Percentiles rank a stretch among this genome's conserved stretches.
Evolutionary conservation across 2,888 invertebrate species (phyloP).

Genomic region (Brachyopa scutellaris): DNA sequence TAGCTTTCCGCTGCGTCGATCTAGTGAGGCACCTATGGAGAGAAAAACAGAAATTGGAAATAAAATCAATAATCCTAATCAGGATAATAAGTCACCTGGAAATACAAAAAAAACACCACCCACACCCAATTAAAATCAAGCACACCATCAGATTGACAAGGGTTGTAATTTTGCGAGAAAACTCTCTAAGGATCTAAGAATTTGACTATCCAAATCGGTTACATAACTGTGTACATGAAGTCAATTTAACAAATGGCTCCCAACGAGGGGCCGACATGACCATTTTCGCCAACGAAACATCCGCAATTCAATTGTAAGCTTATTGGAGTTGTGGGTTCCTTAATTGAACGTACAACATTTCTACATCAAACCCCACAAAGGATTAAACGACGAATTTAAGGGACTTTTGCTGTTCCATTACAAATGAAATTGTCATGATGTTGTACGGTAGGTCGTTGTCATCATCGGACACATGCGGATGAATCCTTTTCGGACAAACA

Average conservation of each 20-base stretch:
- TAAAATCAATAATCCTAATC: slow-evolving; percentile 44
- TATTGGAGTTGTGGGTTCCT: neutral
- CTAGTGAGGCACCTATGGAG: slow-evolving; percentile 88
- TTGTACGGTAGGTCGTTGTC: neutral
- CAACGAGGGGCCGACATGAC: slow-evolving; percentile 16
- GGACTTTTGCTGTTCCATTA: slow-evolving; percentile 25
- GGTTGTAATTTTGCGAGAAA: neutral
- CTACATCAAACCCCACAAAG: neutral
- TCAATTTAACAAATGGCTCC: slow-evolving; percentile 44
- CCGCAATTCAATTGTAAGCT: slow-evolving; percentile 35
- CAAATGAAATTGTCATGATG: slow-evolving; percentile 32
- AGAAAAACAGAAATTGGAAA: slow-evolving; percentile 1
- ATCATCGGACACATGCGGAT: slow-evolving; percentile 11
- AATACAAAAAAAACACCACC: neutral
- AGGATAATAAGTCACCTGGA: slow-evolving; percentile 49
- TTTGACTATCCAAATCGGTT: neutral
- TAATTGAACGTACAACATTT: neutral
- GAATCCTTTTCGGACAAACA: slow-evolving; percentile 5
- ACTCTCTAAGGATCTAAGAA: neutral
- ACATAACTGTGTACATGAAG: slow-evolving; percentile 1
- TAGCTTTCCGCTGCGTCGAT: slow-evolving; percentile 92
- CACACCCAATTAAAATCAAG: neutral
- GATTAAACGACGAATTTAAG: slow-evolving; percentile 32
- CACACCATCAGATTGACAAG: neutral
- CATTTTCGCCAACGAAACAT: slow-evolving; percentile 23